Percentiles rank a stretch among this genome's conserved stretches.
Evolutionary conservation across 2,113 vertebrate genomes (phyloP).

Genomic region (Varanus salvator): DNA sequence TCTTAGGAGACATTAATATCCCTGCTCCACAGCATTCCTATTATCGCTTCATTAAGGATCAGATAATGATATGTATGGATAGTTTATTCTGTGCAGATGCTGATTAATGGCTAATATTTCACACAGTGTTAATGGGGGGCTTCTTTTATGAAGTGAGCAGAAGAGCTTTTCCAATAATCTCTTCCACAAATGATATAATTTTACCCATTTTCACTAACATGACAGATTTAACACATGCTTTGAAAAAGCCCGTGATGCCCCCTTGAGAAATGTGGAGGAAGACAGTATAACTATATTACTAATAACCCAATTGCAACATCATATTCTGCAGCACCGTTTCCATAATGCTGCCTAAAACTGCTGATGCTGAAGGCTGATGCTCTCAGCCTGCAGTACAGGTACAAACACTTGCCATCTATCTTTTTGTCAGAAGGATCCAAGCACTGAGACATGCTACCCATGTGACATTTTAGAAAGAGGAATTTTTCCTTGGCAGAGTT

Average conservation of each 20-base stretch:
- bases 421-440: background rate
- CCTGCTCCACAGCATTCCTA: conserved; percentile 72
- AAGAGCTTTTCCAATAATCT: conserved; percentile 64
- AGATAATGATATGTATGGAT: conserved; percentile 74
- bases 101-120: conserved; percentile 76
- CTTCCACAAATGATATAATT: conserved; percentile 46
- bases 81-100: conserved; percentile 62
- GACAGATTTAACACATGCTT: conserved; percentile 63
- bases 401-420: background rate
- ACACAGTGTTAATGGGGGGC: conserved; percentile 72
- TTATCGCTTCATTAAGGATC: conserved; percentile 77
- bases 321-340: background rate
- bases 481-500: background rate
- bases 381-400: background rate
- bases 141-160: conserved; percentile 52
- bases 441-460: background rate
- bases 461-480: background rate
- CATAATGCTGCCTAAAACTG: background rate
- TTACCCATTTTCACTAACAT: conserved; percentile 57
- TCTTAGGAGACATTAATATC: conserved; percentile 77
- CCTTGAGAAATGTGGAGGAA: conserved; percentile 43
- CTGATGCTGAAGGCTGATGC: background rate
- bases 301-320: background rate
- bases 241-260: conserved; percentile 22
- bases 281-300: background rate